These are phyloP conservation scores for Rhinogobius similis DNA, from an alignment of 2,113 vertebrate species.

Conservation along the genomic window DNA sequence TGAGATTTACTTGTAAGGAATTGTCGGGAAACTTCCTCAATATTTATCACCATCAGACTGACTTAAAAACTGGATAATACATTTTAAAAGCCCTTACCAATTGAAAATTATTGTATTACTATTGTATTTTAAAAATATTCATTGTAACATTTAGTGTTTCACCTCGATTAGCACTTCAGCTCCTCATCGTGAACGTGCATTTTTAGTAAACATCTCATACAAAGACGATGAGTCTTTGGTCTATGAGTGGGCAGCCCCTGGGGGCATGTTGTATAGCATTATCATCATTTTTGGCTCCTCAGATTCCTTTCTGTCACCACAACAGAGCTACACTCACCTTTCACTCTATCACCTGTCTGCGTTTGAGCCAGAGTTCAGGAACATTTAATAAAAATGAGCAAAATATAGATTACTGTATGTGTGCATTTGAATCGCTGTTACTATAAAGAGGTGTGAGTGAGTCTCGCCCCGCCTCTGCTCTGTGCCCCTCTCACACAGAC, in stretches of 20 bases:
- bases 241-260: slow-evolving; percentile 35
- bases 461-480: slow-evolving; percentile 54
- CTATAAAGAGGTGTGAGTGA: slow-evolving; percentile 62
- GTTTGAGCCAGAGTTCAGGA: neutral
- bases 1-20: too few relatives aligned
- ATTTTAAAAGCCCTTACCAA: neutral
- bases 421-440: slow-evolving; percentile 47
- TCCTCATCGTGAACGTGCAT: too few relatives aligned
- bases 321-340: slow-evolving; percentile 5
- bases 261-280: too few relatives aligned
- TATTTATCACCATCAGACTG: too few relatives aligned
- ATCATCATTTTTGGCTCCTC: slow-evolving; percentile 18
- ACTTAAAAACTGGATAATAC: too few relatives aligned
- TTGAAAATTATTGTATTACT: too few relatives aligned
- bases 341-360: slow-evolving; percentile 20
- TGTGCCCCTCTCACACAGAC: slow-evolving; percentile 31
- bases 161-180: neutral
- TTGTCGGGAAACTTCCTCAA: too few relatives aligned
- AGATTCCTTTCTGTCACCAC: slow-evolving; percentile 18
- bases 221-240: slow-evolving; percentile 1
- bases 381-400: neutral
- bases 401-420: neutral
- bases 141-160: neutral
- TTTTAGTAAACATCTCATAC: neutral
- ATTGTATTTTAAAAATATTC: too few relatives aligned